Conservation (phyloP, 2,113 vertebrate genomes). For the Trachemys scripta region DNA sequence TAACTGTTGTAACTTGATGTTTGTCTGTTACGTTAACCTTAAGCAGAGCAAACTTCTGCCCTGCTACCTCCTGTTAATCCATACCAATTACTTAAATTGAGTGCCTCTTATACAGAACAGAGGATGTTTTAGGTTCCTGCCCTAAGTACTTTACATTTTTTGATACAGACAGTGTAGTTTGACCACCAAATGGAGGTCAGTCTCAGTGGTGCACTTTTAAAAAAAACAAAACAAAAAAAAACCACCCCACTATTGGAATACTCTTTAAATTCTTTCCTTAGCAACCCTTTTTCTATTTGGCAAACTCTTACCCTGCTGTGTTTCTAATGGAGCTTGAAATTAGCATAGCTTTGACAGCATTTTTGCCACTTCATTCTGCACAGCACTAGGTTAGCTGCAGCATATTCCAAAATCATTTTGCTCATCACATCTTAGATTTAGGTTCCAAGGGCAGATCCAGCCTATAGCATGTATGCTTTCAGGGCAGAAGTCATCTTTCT, state of each 20-base stretch:
- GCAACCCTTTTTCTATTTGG: neutral
- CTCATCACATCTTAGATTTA: neutral
- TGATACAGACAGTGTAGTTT: neutral
- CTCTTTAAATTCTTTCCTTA: neutral
- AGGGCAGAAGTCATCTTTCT: neutral
- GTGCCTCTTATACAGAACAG: neutral
- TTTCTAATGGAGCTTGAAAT: neutral
- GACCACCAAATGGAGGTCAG: neutral
- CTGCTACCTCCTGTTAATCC: neutral
- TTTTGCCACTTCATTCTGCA: neutral
- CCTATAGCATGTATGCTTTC: neutral
- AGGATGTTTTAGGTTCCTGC: neutral
- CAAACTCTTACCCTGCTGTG: neutral
- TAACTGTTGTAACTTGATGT: neutral
- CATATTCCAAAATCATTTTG: neutral
- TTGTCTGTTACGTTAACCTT: neutral
- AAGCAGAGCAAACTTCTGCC: neutral
- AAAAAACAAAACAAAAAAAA: neutral
- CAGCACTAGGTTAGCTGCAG: neutral
- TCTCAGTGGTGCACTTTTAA: neutral
- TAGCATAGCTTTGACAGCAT: neutral
- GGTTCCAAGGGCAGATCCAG: neutral
- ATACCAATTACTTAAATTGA: neutral
- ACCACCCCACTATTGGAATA: neutral
- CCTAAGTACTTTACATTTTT: neutral